These are phyloP conservation scores for Cybosia mesomella DNA, from an alignment of 2,888 invertebrate genomes.

Conservation along the genomic window DNA sequence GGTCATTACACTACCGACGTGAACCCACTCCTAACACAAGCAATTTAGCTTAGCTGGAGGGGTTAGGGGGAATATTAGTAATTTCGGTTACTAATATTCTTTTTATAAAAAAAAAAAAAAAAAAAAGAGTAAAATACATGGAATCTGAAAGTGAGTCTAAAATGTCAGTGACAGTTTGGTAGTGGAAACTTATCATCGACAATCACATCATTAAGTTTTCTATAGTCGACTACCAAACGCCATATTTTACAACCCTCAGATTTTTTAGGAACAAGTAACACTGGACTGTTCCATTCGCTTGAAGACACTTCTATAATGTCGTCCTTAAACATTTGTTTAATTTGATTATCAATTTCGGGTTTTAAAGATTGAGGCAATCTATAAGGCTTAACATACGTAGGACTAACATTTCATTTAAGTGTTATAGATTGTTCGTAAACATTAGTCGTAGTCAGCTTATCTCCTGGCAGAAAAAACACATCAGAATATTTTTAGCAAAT, in stretches of 20 bases:
- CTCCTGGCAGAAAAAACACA: background rate
- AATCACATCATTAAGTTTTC: slow-evolving; percentile 8
- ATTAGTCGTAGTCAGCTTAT: slow-evolving; percentile 4
- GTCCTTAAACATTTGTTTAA: background rate
- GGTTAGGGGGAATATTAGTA: too few species aligned
- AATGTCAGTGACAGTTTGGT: background rate
- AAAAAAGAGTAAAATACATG: slow-evolving; percentile 12
- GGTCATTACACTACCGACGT: too few species aligned
- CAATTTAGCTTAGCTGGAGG: too few species aligned
- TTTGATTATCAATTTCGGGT: slow-evolving; percentile 6
- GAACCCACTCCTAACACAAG: too few species aligned
- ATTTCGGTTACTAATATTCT: too few species aligned
- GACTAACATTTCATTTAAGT: background rate
- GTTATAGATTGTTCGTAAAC: background rate
- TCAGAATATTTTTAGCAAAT: slow-evolving; percentile 11
- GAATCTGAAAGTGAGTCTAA: slow-evolving; percentile 12
- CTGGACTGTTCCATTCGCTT: slow-evolving; percentile 10
- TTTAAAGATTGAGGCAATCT: slow-evolving; percentile 5
- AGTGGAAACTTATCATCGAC: slow-evolving; percentile 10
- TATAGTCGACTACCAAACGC: background rate
- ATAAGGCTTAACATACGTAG: slow-evolving; percentile 7
- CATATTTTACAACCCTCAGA: too few species aligned
- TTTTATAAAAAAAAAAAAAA: too few species aligned
- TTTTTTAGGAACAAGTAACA: slow-evolving; percentile 4
- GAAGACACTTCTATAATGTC: background rate